Percentiles rank a stretch among this genome's conserved stretches.
These are phyloP conservation scores for Lates calcarifer DNA, from an alignment of 2,113 vertebrate genomes.

Conservation along the genomic window DNA sequence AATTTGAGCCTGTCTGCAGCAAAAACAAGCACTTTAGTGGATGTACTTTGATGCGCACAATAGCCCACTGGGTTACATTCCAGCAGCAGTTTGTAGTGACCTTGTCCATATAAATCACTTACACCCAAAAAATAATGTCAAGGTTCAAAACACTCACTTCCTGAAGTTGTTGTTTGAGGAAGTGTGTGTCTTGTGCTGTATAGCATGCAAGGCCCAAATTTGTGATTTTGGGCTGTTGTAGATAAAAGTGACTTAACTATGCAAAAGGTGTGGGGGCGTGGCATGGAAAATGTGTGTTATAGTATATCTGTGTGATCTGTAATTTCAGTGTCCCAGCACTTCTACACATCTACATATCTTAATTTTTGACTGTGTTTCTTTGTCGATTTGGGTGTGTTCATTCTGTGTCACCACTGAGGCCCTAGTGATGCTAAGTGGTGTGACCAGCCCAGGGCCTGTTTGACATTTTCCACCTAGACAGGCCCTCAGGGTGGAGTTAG, in stretches of 20 bases:
- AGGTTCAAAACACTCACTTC: too few species aligned
- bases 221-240: background rate
- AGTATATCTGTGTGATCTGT: background rate
- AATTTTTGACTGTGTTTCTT: background rate
- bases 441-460: slow-evolving; percentile 49
- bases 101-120: too few species aligned
- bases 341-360: background rate
- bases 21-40: too few species aligned
- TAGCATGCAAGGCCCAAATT: background rate
- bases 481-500: slow-evolving; percentile 72
- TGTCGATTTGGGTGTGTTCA: slow-evolving; percentile 7
- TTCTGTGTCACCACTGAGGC: slow-evolving; percentile 43
- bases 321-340: background rate
- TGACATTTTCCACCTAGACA: slow-evolving; percentile 72
- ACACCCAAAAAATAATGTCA: too few species aligned
- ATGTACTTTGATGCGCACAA: too few species aligned
- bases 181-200: too few species aligned
- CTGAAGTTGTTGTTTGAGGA: too few species aligned
- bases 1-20: too few species aligned
- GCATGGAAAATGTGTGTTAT: background rate
- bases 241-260: background rate
- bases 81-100: too few species aligned
- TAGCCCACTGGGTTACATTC: too few species aligned
- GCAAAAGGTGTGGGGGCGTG: background rate
- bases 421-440: slow-evolving; percentile 53